Evolutionary conservation across 2,888 invertebrate genomes (phyloP).

Genomic region (Bellardia pandia): DNA sequence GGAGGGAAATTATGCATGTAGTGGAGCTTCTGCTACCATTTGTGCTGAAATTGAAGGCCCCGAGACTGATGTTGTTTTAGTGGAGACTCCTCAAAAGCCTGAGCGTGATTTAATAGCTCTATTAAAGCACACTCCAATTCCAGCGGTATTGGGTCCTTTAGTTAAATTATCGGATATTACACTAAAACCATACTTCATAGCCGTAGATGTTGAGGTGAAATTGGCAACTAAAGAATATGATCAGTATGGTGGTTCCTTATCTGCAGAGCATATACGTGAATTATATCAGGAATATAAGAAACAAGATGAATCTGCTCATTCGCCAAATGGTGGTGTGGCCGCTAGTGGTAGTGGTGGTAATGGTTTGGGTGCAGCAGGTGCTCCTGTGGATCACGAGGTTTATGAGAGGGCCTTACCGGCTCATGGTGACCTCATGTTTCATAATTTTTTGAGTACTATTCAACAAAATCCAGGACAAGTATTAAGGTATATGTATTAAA

Average conservation of each 20-base stretch:
- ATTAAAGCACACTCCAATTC: constrained; percentile 86
- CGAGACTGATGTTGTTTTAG: constrained; percentile 90
- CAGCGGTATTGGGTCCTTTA: constrained; percentile 78
- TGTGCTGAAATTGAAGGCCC: constrained; percentile 94
- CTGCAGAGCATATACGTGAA: constrained; percentile 87
- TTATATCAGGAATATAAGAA: constrained; percentile 87
- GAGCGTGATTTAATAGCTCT: constrained; percentile 89
- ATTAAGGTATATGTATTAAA: constrained; percentile 86
- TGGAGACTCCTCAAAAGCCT: constrained; percentile 90
- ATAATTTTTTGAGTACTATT: constrained; percentile 90
- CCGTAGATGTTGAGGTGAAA: constrained; percentile 86
- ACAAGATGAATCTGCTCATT: constrained; percentile 83
- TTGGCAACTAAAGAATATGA: constrained; percentile 81
- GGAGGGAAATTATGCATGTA: constrained; percentile 69
- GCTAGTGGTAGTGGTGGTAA: constrained; percentile 73
- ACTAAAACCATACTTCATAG: constrained; percentile 85
- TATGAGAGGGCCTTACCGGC: constrained; percentile 92
- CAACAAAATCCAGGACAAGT: constrained; percentile 92
- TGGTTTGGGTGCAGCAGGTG: constrained; percentile 70
- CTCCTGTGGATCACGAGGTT: constrained; percentile 85
- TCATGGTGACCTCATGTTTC: constrained; percentile 93
- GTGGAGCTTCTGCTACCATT: constrained; percentile 84
- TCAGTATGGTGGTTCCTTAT: constrained; percentile 79
- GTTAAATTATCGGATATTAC: constrained; percentile 84
- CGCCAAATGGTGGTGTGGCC: constrained; percentile 77